Conservation (phyloP, 2,797 vertebrate species). For the Cuculus canorus region DNA sequence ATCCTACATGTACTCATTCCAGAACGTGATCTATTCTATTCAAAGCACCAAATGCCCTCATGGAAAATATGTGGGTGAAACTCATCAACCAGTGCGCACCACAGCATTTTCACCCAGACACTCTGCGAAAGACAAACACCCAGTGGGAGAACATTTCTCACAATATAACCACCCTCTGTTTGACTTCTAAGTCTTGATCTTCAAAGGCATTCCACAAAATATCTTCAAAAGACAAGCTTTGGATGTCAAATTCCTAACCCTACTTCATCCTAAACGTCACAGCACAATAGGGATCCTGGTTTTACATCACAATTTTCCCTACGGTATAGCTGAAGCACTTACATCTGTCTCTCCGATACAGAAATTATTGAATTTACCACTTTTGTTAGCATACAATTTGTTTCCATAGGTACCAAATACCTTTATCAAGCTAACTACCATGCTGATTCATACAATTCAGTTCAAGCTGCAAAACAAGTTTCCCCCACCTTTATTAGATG, state of each 20-base stretch:
- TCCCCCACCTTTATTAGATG: neutral
- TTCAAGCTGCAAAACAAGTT: neutral
- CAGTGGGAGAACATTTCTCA: neutral
- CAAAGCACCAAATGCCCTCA: slow-evolving; percentile 41
- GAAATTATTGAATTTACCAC: neutral
- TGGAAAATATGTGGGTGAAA: slow-evolving; percentile 58
- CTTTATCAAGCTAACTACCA: neutral
- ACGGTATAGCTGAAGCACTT: neutral
- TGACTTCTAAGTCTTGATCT: slow-evolving; percentile 56
- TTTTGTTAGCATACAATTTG: neutral
- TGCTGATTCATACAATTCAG: neutral
- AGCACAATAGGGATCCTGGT: neutral
- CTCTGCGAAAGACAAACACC: slow-evolving; percentile 16
- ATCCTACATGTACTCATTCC: slow-evolving; percentile 27
- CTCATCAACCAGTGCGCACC: neutral
- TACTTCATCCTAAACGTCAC: neutral
- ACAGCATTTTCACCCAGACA: neutral
- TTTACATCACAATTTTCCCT: neutral
- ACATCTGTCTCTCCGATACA: neutral
- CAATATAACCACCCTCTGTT: slow-evolving; percentile 1
- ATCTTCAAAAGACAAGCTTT: slow-evolving; percentile 54
- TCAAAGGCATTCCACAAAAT: slow-evolving; percentile 63
- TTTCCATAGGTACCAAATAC: neutral
- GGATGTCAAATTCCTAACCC: slow-evolving; percentile 13
- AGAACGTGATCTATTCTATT: slow-evolving; percentile 48